These are phyloP conservation scores for Chunga burmeisteri DNA, from an alignment of 2,113 vertebrate genomes.

Conservation along the genomic window DNA sequence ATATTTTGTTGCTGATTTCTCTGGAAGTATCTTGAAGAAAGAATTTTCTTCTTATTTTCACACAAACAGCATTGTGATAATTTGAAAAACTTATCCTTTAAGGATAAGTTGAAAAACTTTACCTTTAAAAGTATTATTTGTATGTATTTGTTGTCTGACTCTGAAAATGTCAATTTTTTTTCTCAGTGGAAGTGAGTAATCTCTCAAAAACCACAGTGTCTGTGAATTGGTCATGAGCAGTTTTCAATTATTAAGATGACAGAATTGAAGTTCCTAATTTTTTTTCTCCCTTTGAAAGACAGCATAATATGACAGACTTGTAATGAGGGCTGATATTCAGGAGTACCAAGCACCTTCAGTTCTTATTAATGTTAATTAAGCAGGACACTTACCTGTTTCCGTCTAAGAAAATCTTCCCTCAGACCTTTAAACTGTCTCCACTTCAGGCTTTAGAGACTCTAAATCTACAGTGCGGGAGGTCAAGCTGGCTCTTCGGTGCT, in stretches of 20 bases:
- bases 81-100: not conserved
- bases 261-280: not conserved
- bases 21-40: not conserved
- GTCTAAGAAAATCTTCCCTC: not conserved
- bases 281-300: not conserved
- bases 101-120: not conserved
- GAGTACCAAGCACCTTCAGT: not conserved
- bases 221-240: not conserved
- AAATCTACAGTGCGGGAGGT: not conserved
- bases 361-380: not conserved
- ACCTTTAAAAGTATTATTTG: not conserved
- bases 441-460: not conserved
- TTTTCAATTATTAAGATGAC: not conserved
- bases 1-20: not conserved
- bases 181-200: not conserved
- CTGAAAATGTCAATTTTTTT: not conserved
- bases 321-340: not conserved
- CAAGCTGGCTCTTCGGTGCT: not conserved
- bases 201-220: accelerated
- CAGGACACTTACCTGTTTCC: not conserved
- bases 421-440: not conserved
- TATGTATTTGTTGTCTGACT: not conserved
- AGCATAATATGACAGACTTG: not conserved
- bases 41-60: not conserved
- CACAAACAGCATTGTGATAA: not conserved